Conservation (phyloP, 2,888 invertebrate genomes). For the Caenorhabditis doughertyi region DNA sequence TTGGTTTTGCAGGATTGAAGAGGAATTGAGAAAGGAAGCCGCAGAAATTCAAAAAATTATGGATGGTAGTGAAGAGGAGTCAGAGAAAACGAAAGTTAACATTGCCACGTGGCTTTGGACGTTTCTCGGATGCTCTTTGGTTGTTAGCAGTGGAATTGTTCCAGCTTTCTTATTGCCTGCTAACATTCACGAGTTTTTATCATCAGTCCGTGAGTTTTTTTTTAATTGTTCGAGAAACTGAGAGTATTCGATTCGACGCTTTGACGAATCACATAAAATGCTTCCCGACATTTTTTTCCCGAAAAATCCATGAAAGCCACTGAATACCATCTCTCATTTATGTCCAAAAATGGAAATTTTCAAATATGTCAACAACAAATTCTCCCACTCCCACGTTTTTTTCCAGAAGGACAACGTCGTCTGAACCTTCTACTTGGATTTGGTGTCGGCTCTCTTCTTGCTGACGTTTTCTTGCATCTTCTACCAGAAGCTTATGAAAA, state of each 20-base stretch:
- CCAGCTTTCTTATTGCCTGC: conserved; percentile 75
- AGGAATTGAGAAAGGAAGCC: conserved; percentile 66
- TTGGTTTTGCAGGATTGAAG: conserved; percentile 63
- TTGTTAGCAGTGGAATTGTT: conserved; percentile 74
- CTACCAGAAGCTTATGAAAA: conserved; percentile 76
- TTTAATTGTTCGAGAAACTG: no score
- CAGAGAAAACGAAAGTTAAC: conserved; percentile 30
- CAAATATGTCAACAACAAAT: neutral
- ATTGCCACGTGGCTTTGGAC: conserved; percentile 70
- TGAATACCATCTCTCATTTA: no score
- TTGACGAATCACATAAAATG: no score
- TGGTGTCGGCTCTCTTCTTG: conserved; percentile 78
- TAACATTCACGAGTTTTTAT: conserved; percentile 67
- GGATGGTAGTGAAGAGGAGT: conserved; percentile 2
- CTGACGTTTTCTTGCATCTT: conserved; percentile 79
- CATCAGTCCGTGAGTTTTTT: conserved; percentile 62
- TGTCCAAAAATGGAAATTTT: neutral
- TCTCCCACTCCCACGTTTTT: neutral
- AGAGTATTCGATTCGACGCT: no score
- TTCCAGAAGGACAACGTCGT: conserved; percentile 71
- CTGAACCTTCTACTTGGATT: conserved; percentile 76
- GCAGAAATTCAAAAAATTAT: conserved; percentile 61
- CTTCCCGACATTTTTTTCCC: no score
- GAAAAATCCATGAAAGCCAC: no score
- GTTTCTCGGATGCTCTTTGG: conserved; percentile 69